phyloP scores from a whole-genome alignment of 1,140 invertebrate species.

The Drosophila kanapiae region DNA sequence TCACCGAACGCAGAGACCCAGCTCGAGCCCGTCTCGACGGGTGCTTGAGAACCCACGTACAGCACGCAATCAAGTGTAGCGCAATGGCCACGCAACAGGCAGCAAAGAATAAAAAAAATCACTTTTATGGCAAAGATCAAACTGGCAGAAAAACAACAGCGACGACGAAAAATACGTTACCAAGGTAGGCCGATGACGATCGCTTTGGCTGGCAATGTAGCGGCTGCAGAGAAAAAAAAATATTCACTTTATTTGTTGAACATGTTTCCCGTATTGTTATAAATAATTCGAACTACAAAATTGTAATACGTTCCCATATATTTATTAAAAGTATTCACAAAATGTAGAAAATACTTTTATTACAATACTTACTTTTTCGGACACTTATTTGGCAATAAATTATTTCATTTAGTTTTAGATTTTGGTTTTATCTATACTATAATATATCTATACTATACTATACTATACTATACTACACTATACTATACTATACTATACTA shows the following conservation, averaged over 20 bases:
- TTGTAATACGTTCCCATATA: too few relatives aligned
- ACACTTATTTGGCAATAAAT: neutral
- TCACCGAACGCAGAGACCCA: constrained; percentile 10
- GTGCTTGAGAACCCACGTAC: constrained; percentile 62
- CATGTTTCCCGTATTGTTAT: too few relatives aligned
- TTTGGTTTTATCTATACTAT: neutral
- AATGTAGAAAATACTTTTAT: neutral
- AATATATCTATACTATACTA: too few relatives aligned
- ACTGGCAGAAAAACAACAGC: constrained; percentile 70
- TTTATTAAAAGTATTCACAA: too few relatives aligned
- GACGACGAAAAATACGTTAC: constrained; percentile 73
- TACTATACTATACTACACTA: too few relatives aligned
- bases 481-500: too few relatives aligned
- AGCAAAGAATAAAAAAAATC: constrained; percentile 71
- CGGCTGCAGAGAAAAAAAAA: constrained; percentile 14
- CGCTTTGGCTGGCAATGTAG: constrained; percentile 29
- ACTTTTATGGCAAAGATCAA: constrained; percentile 82
- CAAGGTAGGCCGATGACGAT: constrained; percentile 60
- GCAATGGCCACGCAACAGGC: constrained; percentile 76
- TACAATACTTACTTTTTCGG: neutral
- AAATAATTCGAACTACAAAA: too few relatives aligned
- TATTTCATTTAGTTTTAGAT: neutral
- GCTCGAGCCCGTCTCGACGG: constrained; percentile 36
- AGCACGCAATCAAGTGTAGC: constrained; percentile 74
- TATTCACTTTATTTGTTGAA: too few relatives aligned